Conservation (phyloP, 2,888 invertebrate genomes). For the Caprella mutica region DNA sequence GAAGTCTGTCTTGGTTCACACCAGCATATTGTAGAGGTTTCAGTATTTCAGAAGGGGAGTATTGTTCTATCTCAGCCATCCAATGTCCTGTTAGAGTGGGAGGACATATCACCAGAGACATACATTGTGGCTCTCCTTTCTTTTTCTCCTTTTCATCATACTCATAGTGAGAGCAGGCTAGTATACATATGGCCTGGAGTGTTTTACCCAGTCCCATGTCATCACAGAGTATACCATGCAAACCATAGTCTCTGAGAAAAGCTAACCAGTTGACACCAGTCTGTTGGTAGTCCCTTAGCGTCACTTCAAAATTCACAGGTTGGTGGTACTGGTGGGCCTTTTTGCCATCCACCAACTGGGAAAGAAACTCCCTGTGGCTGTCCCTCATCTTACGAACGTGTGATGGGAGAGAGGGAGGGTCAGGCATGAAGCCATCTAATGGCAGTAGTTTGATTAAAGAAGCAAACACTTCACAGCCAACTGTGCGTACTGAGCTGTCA, state of each 20-base stretch:
- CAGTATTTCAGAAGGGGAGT: constrained; percentile 60
- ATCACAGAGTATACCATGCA: constrained; percentile 96
- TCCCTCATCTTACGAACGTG: constrained; percentile 49
- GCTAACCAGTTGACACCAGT: constrained; percentile 91
- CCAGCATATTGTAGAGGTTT: constrained; percentile 77
- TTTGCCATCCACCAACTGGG: constrained; percentile 75
- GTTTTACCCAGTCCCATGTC: constrained; percentile 99
- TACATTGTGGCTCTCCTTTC: constrained; percentile 38
- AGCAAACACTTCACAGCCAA: constrained; percentile 88
- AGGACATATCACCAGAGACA: constrained; percentile 90
- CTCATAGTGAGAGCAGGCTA: constrained; percentile 60
- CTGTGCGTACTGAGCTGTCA: constrained; percentile 66
- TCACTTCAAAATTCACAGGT: constrained; percentile 68
- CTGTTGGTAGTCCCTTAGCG: constrained; percentile 83
- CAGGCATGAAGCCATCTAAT: constrained; percentile 60
- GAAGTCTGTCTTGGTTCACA: constrained; percentile 43
- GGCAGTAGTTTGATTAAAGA: constrained; percentile 87
- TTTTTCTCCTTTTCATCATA: constrained; percentile 39
- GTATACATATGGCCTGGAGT: constrained; percentile 84
- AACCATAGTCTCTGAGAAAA: constrained; percentile 82
- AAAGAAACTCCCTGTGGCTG: constrained; percentile 70
- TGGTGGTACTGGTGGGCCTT: constrained; percentile 70
- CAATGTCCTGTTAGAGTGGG: constrained; percentile 90
- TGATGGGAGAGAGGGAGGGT: constrained; percentile 51
- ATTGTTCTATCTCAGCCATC: constrained; percentile 94